phyloP scores from a whole-genome alignment of 2,797 vertebrate species.

The Periophthalmus magnuspinnatus region DNA sequence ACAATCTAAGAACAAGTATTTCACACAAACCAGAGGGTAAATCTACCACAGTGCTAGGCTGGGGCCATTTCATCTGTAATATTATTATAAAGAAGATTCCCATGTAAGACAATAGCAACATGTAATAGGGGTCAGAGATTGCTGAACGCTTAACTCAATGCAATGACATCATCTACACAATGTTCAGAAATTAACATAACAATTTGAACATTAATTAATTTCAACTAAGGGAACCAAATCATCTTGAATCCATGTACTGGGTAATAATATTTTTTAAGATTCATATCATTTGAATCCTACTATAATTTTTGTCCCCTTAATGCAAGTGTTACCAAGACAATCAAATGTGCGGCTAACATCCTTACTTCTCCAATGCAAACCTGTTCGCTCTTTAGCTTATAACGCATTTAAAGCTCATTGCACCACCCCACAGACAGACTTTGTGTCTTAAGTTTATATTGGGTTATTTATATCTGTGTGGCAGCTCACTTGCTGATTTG shows the following conservation, averaged over 20 bases:
- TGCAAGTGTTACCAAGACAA: constrained; percentile 62
- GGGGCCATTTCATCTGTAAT: constrained; percentile 69
- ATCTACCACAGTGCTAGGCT: constrained; percentile 86
- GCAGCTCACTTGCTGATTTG: constrained; percentile 33
- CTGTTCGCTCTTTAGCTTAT: constrained; percentile 69
- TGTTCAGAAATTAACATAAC: background rate
- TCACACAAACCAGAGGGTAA: constrained; percentile 75
- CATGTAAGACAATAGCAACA: constrained; percentile 60
- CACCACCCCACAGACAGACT: constrained; percentile 68
- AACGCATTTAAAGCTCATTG: constrained; percentile 77
- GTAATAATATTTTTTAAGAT: background rate
- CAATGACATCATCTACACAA: background rate
- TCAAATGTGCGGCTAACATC: constrained; percentile 40
- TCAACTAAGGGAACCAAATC: background rate
- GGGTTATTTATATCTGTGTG: constrained; percentile 48
- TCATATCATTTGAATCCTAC: background rate
- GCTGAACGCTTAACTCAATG: background rate
- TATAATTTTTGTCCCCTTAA: background rate
- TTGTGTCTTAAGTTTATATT: constrained; percentile 54
- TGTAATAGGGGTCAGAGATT: background rate
- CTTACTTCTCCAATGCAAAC: constrained; percentile 50
- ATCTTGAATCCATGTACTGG: background rate
- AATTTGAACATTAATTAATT: background rate
- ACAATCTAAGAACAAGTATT: constrained; percentile 80
- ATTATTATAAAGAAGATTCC: constrained; percentile 77